Base-by-base conservation (phyloP, 2,888 invertebrate genomes). In the Julus scandinavius region DNA sequence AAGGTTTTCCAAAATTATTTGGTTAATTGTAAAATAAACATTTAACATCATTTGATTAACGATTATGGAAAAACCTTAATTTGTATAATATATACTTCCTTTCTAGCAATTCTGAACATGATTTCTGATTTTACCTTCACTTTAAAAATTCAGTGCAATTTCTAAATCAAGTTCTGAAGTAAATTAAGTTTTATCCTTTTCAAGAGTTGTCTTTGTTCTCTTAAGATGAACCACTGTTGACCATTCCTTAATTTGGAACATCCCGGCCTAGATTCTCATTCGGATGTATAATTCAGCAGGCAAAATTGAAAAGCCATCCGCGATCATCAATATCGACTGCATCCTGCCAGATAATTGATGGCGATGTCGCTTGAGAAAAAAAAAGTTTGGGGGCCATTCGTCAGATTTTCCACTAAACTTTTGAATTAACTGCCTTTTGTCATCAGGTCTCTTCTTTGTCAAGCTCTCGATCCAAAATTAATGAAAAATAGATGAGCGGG, bases 391-490 rank as follows among this genome's bases (percentile, higher is more conserved):
- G 2, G 63, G n/a, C 63, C n/a, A 63, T 63, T 63, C 63, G 63
- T 63, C 63, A 63, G 63, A 63, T 63, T 63, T 63, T n/a, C 63
- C 63, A 63, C 63, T n/a, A 63, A 63, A 63, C 63, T 63, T 63
- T 63, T 63, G 63, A 63, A 63, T 63, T 63, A 63, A 63, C 63
- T 63, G 63, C 63, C 63, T 63, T 63, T 63, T 63, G 63, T 63
- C 63, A 63, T 63, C 63, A n/a, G 63, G 63, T 63, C 63, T 63
- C n/a, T n/a, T 63, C 63, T 63, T 63, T 63, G 63, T 63, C 63
- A 63, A 63, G 63, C 63, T n/a, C 63, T 63, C 63, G 63, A 63
- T 63, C 63, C n/a, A n/a, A 63, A 63, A 63, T 63, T 63, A 63
- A 63, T 63, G 63, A 63, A 63, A 63, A 63, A 17, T 63, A 63